Evolutionary conservation across 1,140 invertebrate genomes (phyloP).

Genomic region (Gryon sp.): DNA sequence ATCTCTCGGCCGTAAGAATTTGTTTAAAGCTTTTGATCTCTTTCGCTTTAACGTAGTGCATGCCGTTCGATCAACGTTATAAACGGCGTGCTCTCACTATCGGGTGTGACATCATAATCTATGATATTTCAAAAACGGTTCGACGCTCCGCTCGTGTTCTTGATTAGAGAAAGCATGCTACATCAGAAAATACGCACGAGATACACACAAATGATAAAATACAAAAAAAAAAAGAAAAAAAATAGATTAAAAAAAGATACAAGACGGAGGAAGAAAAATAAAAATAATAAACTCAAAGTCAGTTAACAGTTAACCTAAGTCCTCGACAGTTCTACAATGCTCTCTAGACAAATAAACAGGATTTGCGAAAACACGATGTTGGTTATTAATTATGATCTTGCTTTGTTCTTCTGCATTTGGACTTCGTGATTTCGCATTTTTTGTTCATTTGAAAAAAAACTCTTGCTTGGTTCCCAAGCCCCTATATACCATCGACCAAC

Average conservation of each 20-base stretch:
- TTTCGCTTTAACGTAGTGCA: constrained; percentile 53
- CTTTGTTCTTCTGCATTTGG: too few species aligned
- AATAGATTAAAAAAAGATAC: not conserved
- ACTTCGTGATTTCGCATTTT: constrained; percentile 49
- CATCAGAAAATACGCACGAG: constrained; percentile 66
- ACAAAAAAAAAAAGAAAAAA: constrained; percentile 16
- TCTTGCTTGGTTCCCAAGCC: constrained; percentile 44
- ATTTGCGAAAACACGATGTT: constrained; percentile 44
- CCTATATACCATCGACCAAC: too few species aligned
- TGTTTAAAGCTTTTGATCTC: constrained; percentile 46
- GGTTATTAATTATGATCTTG: too few species aligned
- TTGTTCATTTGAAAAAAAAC: constrained; percentile 42
- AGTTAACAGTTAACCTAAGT: constrained; percentile 58
- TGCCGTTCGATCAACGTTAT: constrained; percentile 57
- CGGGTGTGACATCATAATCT: constrained; percentile 43
- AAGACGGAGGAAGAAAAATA: constrained; percentile 42
- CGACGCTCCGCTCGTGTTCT: constrained; percentile 62
- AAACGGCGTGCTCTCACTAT: constrained; percentile 59
- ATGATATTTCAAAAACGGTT: constrained; percentile 44
- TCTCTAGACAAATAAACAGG: constrained; percentile 60
- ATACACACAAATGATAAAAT: constrained; percentile 59
- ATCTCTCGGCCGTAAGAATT: constrained; percentile 1
- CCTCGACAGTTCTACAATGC: constrained; percentile 64
- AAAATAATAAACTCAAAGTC: too few species aligned
- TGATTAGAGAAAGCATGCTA: constrained; percentile 69